These are phyloP conservation scores for Mycalesis mineus DNA, from an alignment of 2,888 invertebrate species.

Conservation along the genomic window DNA sequence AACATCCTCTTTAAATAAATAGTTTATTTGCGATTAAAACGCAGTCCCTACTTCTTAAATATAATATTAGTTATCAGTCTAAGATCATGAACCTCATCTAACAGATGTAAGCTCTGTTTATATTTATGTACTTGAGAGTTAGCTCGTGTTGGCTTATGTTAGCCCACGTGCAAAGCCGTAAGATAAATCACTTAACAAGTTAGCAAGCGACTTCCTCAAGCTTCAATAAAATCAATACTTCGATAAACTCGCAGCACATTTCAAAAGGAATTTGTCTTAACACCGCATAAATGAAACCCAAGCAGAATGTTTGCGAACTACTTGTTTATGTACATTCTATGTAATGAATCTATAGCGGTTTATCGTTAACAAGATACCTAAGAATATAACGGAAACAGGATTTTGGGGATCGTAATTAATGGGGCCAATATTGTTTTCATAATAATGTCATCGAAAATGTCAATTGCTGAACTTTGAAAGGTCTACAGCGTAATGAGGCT, in stretches of 20 bases:
- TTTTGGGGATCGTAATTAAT: background rate
- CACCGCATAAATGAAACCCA: background rate
- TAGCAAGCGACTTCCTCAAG: background rate
- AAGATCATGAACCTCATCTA: background rate
- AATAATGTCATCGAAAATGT: slow-evolving; percentile 63
- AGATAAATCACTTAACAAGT: slow-evolving; percentile 6
- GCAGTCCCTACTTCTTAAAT: no score
- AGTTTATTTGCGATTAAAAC: no score
- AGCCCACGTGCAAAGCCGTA: background rate
- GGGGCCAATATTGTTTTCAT: slow-evolving; percentile 35
- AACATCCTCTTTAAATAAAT: no score
- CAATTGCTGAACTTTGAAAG: slow-evolving; percentile 68
- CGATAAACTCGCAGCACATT: background rate
- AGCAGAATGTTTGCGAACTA: background rate
- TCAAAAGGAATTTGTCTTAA: slow-evolving; percentile 6
- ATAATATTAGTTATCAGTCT: no score
- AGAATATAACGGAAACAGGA: background rate
- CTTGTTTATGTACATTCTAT: background rate
- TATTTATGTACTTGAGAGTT: background rate
- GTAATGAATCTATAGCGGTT: background rate
- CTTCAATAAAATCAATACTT: slow-evolving; percentile 1
- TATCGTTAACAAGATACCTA: background rate
- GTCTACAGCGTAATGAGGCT: slow-evolving; percentile 51
- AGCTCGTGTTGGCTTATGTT: background rate
- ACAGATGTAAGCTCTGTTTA: background rate